Conservation (phyloP, 2,888 invertebrate genomes). For the Omphaloscelis lunosa region DNA sequence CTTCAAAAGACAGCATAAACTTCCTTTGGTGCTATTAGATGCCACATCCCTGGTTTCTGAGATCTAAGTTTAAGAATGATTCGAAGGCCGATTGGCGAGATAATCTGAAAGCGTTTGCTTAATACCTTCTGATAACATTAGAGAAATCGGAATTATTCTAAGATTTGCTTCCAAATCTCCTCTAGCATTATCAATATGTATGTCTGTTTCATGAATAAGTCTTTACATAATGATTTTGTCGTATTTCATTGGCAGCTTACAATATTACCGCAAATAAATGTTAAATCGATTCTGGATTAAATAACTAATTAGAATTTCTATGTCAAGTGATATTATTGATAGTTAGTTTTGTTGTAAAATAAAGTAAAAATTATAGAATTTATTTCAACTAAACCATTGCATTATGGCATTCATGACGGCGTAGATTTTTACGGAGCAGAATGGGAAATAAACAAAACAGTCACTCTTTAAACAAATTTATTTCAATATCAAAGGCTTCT, state of each 20-base stretch:
- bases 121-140: constrained; percentile 70
- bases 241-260: constrained; percentile 1
- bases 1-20: neutral
- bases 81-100: constrained; percentile 49
- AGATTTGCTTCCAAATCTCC: constrained; percentile 41
- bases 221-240: neutral
- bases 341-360: neutral
- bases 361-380: neutral
- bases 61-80: constrained; percentile 17
- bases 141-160: constrained; percentile 67
- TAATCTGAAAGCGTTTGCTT: constrained; percentile 68
- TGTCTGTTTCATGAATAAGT: neutral
- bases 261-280: neutral
- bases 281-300: neutral
- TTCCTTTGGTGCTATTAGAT: neutral
- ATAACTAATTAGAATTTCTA: neutral
- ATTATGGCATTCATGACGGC: no score
- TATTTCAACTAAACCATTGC: neutral
- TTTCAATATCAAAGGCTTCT: neutral
- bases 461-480: no score
- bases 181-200: constrained; percentile 13
- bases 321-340: neutral
- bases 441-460: neutral
- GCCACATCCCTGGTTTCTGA: constrained; percentile 8
- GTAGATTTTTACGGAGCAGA: neutral